phyloP scores from a whole-genome alignment of 2,888 invertebrate species.

The Phasia obesa region DNA sequence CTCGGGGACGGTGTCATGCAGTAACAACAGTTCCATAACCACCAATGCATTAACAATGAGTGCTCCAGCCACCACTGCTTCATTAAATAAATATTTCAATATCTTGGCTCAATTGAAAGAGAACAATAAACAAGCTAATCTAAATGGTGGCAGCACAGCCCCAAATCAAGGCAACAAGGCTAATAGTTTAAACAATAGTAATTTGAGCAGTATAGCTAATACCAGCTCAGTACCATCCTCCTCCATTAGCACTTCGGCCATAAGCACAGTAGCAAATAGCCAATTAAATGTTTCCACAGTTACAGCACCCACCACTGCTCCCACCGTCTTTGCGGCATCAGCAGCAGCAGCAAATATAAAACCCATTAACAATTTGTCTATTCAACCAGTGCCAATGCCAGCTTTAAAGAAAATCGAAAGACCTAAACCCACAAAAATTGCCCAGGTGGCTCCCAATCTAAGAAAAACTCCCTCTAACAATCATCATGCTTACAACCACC shows the following conservation, averaged over 20 bases:
- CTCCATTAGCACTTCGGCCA: slow-evolving; percentile 42
- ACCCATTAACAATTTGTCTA: slow-evolving; percentile 52
- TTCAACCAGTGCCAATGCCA: slow-evolving; percentile 76
- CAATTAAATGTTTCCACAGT: slow-evolving; percentile 40
- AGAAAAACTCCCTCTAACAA: slow-evolving; percentile 79
- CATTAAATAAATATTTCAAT: slow-evolving; percentile 81
- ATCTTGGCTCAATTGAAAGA: slow-evolving; percentile 80
- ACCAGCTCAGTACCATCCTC: background rate
- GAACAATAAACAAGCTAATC: slow-evolving; percentile 63
- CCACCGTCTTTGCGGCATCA: slow-evolving; percentile 54
- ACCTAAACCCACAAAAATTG: slow-evolving; percentile 82
- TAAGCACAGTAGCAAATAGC: slow-evolving; percentile 27
- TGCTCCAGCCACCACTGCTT: slow-evolving; percentile 78
- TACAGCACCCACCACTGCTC: slow-evolving; percentile 48
- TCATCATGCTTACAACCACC: slow-evolving; percentile 50
- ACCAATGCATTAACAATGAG: slow-evolving; percentile 77
- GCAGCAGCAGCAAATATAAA: slow-evolving; percentile 44
- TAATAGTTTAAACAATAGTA: background rate
- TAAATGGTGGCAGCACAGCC: slow-evolving; percentile 4
- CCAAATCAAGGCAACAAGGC: slow-evolving; percentile 4
- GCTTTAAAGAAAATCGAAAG: slow-evolving; percentile 82
- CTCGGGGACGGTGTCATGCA: slow-evolving; percentile 31
- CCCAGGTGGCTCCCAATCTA: slow-evolving; percentile 82
- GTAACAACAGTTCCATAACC: slow-evolving; percentile 57
- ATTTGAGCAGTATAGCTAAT: slow-evolving; percentile 10